Base-by-base conservation (phyloP, 2,888 invertebrate genomes). In the Hirtodrosophila histrioides region DNA sequence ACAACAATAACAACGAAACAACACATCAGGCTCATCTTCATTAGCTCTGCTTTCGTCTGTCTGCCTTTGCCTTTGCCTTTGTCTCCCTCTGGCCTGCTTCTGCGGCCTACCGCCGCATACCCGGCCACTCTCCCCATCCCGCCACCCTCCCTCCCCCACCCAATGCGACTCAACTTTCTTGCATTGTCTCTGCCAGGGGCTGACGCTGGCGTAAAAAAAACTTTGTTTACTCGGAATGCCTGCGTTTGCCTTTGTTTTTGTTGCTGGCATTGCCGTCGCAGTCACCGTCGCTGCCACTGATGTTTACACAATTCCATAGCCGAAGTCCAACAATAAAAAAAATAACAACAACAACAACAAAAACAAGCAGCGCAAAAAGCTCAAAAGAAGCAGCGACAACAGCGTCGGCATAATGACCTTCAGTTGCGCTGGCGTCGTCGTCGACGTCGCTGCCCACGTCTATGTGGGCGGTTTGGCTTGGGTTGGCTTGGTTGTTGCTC, bases 181-280 rank as follows among this genome's bases (percentile, higher is more conserved):
- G 83, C 88, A 88, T 82, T 86, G 88, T 79, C 83, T 74, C 79
- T 78, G 81, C 53, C 64, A 73, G 79, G 76, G 65, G 64, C 75
- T 70, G 67, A 43, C 44, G 54, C 35, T 54, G 69, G 55, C 43
- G 55, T 23, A 71, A 46, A 71, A 73, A 54, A 76, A 72, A 84
- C 77, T 74, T 86, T 88, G 88, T 88, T 89, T 88, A 88, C 88
- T 89, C 78, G 78, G 72, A 78, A 78, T 86, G 80, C 77, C 83
- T 71, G 68, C 83, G 74, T 77, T 31, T 81, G 73, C 66, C 75
- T 63, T 86, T 86, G 70, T 76, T 80, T 68, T 80, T 79, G 75
- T 69, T 79, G 70, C 63, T 50, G 62, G 49, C 36, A 11, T 46
- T 36, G 35, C 12, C 39, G 31, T 31, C 24, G 49, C 46, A 36